These are phyloP conservation scores for Tapirus terrestris DNA, from an alignment of 2,113 vertebrate genomes.

Conservation along the genomic window DNA sequence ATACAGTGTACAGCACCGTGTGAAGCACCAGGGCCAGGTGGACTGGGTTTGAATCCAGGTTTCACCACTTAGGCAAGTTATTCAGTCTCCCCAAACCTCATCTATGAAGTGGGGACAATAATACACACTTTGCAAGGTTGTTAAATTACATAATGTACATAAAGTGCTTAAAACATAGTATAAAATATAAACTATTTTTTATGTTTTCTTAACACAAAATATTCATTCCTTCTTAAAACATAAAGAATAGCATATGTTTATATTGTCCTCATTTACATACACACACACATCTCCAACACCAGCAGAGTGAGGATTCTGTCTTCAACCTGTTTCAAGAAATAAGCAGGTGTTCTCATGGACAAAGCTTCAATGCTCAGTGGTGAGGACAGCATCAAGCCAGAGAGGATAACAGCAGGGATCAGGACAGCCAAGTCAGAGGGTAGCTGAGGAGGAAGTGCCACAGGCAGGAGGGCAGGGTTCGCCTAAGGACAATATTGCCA, in stretches of 20 bases:
- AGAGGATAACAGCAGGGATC: not conserved
- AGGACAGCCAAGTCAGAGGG: not conserved
- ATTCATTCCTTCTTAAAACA: not conserved
- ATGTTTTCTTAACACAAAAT: not conserved
- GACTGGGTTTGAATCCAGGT: not conserved
- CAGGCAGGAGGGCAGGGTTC: not conserved
- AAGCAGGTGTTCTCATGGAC: not conserved
- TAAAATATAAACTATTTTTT: not conserved
- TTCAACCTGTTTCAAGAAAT: constrained; percentile 21
- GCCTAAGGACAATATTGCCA: not conserved
- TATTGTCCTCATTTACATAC: not conserved
- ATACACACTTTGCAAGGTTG: not conserved
- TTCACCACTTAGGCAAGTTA: not conserved
- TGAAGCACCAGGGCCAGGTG: not conserved
- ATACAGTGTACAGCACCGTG: not conserved
- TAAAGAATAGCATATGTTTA: not conserved
- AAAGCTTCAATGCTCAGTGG: not conserved
- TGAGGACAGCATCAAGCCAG: not conserved
- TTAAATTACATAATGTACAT: not conserved
- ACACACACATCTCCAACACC: not conserved
- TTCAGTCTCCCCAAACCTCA: not conserved
- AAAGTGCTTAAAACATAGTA: constrained; percentile 29
- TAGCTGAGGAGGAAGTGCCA: not conserved
- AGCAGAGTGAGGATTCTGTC: not conserved
- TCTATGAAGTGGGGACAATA: not conserved